A percentile compares a stretch with the other conserved stretches of the same genome.
Conservation (phyloP, 2,113 vertebrate genomes). For the Astatotilapia flaviijosephi region DNA sequence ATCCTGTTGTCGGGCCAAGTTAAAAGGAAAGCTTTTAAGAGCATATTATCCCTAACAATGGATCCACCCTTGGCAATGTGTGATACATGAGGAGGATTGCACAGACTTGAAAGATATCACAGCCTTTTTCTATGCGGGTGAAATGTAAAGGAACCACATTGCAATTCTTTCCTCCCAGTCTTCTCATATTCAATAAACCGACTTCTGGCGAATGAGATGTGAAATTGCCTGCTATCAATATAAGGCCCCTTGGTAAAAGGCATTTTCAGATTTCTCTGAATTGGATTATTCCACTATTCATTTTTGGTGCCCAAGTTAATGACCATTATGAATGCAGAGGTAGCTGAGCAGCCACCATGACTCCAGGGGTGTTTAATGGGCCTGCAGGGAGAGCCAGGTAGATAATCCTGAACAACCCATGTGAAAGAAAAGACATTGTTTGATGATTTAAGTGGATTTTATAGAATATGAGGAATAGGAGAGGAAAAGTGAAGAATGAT, state of each 20-base stretch:
- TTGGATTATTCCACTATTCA: conserved; percentile 65
- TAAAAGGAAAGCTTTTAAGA: conserved; percentile 50
- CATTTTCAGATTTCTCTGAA: conserved; percentile 56
- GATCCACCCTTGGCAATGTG: conserved; percentile 26
- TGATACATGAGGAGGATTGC: conserved; percentile 19
- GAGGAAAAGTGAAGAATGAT: neutral
- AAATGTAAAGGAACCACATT: conserved; percentile 53
- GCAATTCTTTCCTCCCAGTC: conserved; percentile 38
- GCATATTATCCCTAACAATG: conserved; percentile 54
- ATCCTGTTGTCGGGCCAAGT: conserved; percentile 26
- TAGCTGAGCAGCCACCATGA: conserved; percentile 40
- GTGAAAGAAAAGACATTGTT: conserved; percentile 38
- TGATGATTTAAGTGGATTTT: conserved; percentile 34
- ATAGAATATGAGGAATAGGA: neutral
- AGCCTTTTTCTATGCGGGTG: conserved; percentile 7
- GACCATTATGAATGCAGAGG: conserved; percentile 61
- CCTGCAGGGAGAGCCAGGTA: conserved; percentile 32
- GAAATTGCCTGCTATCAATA: conserved; percentile 66
- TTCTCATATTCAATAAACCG: conserved; percentile 64
- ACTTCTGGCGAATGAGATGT: conserved; percentile 65
- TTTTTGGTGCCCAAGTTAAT: conserved; percentile 56
- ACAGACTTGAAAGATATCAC: conserved; percentile 33
- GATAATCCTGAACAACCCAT: conserved; percentile 38
- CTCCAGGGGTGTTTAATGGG: conserved; percentile 41
- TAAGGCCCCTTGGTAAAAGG: conserved; percentile 52